phyloP scores from a whole-genome alignment of 2,888 invertebrate species.

The Diloba caeruleocephala region DNA sequence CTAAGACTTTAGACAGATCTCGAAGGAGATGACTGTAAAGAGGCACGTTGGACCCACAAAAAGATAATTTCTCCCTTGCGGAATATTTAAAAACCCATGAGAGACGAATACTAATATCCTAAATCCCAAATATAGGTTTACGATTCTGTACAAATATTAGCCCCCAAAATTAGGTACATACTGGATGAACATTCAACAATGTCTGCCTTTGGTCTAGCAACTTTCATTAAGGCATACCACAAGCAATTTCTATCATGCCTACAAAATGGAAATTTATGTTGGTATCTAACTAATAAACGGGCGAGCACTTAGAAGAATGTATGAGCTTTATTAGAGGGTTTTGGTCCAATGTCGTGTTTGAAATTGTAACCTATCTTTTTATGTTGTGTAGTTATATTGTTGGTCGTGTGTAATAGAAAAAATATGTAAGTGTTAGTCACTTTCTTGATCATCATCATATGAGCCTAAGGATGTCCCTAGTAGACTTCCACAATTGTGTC shows the following conservation, averaged over 20 bases:
- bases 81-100: no score
- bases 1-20: no score
- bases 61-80: no score
- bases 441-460: no score
- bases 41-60: no score
- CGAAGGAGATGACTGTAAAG: no score
- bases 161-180: slow-evolving; percentile 11
- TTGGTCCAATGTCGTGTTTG: slow-evolving; percentile 4
- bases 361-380: slow-evolving; percentile 3
- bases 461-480: no score
- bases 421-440: no score
- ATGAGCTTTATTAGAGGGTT: slow-evolving; percentile 17
- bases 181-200: slow-evolving; percentile 4
- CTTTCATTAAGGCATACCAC: slow-evolving; percentile 58
- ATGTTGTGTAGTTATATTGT: background rate
- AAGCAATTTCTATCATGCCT: slow-evolving; percentile 20
- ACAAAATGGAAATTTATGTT: slow-evolving; percentile 46
- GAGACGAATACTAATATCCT: background rate
- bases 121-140: slow-evolving; percentile 3
- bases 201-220: slow-evolving; percentile 9
- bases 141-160: slow-evolving; percentile 20
- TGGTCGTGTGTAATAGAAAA: background rate
- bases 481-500: no score
- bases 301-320: slow-evolving; percentile 28
- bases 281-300: slow-evolving; percentile 51